Percentiles rank a stretch among this genome's conserved stretches.
Evolutionary conservation across 1,140 invertebrate species (phyloP).

Genomic region (Lerema accius): DNA sequence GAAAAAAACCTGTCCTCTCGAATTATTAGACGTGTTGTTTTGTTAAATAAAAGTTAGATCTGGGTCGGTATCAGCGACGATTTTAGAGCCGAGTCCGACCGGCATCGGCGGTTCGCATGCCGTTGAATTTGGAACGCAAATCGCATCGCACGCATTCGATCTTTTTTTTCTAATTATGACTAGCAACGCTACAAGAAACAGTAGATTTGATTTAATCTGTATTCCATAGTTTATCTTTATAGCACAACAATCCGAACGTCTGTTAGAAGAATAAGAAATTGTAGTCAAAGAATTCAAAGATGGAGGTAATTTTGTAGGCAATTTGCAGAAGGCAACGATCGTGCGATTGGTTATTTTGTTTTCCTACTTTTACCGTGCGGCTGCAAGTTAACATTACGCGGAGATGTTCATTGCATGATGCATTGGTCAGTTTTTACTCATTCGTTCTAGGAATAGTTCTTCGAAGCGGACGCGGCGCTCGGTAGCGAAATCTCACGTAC

Average conservation of each 20-base stretch:
- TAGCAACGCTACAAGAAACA: not conserved
- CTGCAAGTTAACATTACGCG: slow-evolving; percentile 28
- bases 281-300: not conserved
- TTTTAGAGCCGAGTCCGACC: slow-evolving; percentile 40
- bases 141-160: slow-evolving; percentile 19
- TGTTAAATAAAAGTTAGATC: slow-evolving; percentile 52
- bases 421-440: slow-evolving; percentile 31
- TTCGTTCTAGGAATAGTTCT: slow-evolving; percentile 30
- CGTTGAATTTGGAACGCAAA: slow-evolving; percentile 32
- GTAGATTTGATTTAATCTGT: slow-evolving; percentile 3
- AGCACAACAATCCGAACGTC: slow-evolving; percentile 4
- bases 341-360: slow-evolving; percentile 24
- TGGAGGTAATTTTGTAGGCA: slow-evolving; percentile 20
- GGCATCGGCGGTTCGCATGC: slow-evolving; percentile 31
- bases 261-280: slow-evolving; percentile 1
- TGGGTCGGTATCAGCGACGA: slow-evolving; percentile 48
- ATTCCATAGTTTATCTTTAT: not conserved
- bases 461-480: slow-evolving; percentile 7
- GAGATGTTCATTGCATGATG: slow-evolving; percentile 24
- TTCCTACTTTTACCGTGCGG: slow-evolving; percentile 24
- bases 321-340: slow-evolving; percentile 19
- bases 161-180: slow-evolving; percentile 6
- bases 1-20: slow-evolving; percentile 70
- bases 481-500: slow-evolving; percentile 42
- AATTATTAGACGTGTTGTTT: slow-evolving; percentile 58